These are phyloP conservation scores for Drosophila neoperkinsi DNA, from an alignment of 2,888 invertebrate species.

Conservation along the genomic window DNA sequence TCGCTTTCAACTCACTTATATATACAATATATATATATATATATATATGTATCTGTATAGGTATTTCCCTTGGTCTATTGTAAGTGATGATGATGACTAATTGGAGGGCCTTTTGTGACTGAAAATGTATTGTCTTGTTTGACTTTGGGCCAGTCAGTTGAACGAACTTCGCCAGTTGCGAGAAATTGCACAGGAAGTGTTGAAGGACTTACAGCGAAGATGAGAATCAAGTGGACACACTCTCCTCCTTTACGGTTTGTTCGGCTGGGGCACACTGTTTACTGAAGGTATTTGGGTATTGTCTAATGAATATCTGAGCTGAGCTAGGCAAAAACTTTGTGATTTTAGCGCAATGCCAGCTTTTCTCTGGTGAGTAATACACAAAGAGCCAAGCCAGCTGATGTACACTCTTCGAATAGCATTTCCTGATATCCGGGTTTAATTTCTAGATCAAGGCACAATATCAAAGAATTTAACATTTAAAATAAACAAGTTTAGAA, in stretches of 20 bases:
- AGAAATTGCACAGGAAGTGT: slow-evolving; percentile 27
- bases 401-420: no score
- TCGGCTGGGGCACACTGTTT: slow-evolving; percentile 1
- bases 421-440: neutral
- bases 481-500: neutral
- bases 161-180: slow-evolving; percentile 40
- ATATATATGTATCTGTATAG: slow-evolving; percentile 1
- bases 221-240: slow-evolving; percentile 28
- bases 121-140: slow-evolving; percentile 35
- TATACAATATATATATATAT: neutral
- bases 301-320: slow-evolving; percentile 27
- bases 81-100: slow-evolving; percentile 47
- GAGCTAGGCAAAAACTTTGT: slow-evolving; percentile 26
- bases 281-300: slow-evolving; percentile 1
- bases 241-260: neutral
- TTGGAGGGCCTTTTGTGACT: slow-evolving; percentile 48
- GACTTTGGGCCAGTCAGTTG: slow-evolving; percentile 40
- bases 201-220: slow-evolving; percentile 49
- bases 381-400: neutral
- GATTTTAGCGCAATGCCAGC: slow-evolving; percentile 13
- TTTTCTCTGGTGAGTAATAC: slow-evolving; percentile 1
- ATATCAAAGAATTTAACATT: neutral
- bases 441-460: neutral
- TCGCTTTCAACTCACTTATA: slow-evolving; percentile 6
- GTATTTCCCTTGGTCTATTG: slow-evolving; percentile 27